Evolutionary conservation across 2,888 invertebrate species (phyloP).

Genomic region (Aspidiotus destructor): DNA sequence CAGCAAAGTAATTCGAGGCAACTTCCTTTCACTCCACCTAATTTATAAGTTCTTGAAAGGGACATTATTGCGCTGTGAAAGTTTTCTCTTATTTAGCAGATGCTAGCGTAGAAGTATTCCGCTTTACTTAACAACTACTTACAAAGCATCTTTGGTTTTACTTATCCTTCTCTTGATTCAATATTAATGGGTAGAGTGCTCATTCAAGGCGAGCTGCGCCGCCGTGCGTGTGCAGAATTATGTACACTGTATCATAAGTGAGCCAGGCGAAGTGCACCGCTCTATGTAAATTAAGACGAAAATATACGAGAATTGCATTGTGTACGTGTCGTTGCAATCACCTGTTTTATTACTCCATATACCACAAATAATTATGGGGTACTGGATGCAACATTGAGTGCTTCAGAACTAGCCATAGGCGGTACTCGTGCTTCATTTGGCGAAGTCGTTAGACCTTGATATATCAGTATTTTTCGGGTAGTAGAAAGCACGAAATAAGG

Average conservation of each 20-base stretch:
- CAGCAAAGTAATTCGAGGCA: neutral
- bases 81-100: slow-evolving; percentile 29
- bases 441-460: too few relatives aligned
- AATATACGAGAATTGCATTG: neutral
- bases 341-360: too few relatives aligned
- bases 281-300: neutral
- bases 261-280: neutral
- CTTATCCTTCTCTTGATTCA: slow-evolving; percentile 4
- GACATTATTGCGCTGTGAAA: slow-evolving; percentile 24
- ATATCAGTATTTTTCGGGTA: too few relatives aligned
- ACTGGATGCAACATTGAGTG: too few relatives aligned
- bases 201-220: neutral
- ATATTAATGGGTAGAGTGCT: neutral
- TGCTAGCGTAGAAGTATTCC: slow-evolving; percentile 5
- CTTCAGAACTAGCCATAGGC: too few relatives aligned
- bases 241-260: neutral
- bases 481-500: too few relatives aligned
- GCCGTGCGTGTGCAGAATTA: neutral
- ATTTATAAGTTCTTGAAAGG: slow-evolving; percentile 26
- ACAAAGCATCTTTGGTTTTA: neutral
- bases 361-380: too few relatives aligned
- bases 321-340: too few relatives aligned
- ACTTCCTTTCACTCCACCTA: slow-evolving; percentile 6
- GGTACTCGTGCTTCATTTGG: too few relatives aligned
- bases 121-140: slow-evolving; percentile 23